Percentiles rank a stretch among this genome's conserved stretches.
Evolutionary conservation across 2,888 invertebrate species (phyloP).

Genomic region (Thera britannica): DNA sequence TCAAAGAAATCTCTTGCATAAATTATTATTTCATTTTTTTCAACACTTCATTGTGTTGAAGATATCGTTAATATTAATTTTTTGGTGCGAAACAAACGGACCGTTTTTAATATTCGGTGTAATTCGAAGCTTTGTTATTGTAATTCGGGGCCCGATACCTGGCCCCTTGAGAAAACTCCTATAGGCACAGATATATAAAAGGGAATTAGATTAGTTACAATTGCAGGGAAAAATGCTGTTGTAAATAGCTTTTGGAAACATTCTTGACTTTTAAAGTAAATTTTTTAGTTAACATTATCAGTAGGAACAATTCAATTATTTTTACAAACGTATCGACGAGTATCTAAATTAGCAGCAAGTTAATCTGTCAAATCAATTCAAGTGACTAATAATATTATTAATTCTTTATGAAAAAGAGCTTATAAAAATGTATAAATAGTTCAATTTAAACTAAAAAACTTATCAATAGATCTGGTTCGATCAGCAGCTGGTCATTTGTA

Average conservation of each 20-base stretch:
- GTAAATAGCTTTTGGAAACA: conserved; percentile 18
- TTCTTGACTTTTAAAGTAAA: background rate
- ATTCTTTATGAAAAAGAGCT: background rate
- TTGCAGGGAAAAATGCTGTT: conserved; percentile 25
- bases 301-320: too few species aligned
- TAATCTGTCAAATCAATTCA: too few species aligned
- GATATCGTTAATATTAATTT: conserved; percentile 85
- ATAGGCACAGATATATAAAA: conserved; percentile 21
- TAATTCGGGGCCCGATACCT: conserved; percentile 60
- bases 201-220: conserved; percentile 29
- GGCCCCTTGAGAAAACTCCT: conserved; percentile 34
- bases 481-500: conserved; percentile 46
- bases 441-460: conserved; percentile 34
- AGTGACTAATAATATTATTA: background rate
- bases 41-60: conserved; percentile 74
- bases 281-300: background rate
- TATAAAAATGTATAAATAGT: conserved; percentile 16
- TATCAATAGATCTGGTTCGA: conserved; percentile 46
- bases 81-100: conserved; percentile 80
- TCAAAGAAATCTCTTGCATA: conserved; percentile 80
- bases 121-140: conserved; percentile 78
- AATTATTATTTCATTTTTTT: conserved; percentile 74
- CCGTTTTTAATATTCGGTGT: conserved; percentile 73
- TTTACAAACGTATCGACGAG: too few species aligned
- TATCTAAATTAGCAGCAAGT: background rate